phyloP scores from a whole-genome alignment of 1,140 invertebrate genomes.

The Aphis gossypii region DNA sequence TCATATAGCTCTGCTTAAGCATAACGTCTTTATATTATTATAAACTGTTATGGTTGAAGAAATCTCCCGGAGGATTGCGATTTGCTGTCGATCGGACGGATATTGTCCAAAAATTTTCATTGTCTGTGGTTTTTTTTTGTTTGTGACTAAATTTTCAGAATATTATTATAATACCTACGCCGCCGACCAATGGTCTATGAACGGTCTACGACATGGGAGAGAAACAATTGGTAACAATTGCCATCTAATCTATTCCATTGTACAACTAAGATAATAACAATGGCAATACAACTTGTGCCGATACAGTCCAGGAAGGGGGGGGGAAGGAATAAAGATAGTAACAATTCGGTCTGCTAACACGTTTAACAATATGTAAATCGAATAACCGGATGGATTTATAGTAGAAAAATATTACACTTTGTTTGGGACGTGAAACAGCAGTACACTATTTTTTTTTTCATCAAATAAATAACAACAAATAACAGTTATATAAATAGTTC shows the following conservation, averaged over 20 bases:
- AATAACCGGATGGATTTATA: background rate
- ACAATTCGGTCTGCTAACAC: slow-evolving; percentile 23
- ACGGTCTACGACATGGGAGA: background rate
- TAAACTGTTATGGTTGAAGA: background rate
- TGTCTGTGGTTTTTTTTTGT: background rate
- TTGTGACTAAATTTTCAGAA: background rate
- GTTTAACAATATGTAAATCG: slow-evolving; percentile 38
- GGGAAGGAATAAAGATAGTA: background rate
- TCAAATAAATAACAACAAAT: background rate
- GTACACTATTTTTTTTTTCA: background rate
- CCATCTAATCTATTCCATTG: slow-evolving; percentile 8
- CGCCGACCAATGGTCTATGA: slow-evolving; percentile 8
- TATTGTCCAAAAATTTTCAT: background rate
- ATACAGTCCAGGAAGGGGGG: background rate
- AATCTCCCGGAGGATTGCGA: background rate
- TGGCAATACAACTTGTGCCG: background rate
- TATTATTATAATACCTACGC: background rate
- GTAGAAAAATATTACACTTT: background rate
- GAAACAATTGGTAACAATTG: slow-evolving; percentile 20
- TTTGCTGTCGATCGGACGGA: background rate
- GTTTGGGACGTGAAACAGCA: background rate
- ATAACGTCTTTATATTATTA: background rate
- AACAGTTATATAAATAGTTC: background rate
- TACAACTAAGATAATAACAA: slow-evolving; percentile 18
- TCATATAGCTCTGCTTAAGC: background rate